Conservation (phyloP, 1,140 invertebrate species). For the Brachionus koreanus region DNA sequence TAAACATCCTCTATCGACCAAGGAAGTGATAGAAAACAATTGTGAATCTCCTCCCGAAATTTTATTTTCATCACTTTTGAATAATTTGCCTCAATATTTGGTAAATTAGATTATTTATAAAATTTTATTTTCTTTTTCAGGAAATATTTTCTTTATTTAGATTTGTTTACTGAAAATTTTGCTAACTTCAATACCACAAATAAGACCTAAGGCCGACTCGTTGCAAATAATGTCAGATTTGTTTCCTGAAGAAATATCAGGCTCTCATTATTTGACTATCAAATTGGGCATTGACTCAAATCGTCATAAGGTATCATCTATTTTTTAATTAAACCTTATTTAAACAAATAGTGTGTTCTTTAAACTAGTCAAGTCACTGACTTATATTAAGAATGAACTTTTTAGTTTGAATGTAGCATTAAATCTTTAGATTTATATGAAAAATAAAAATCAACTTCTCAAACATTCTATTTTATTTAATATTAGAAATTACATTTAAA, state of each 20-base stretch:
- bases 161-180: constrained; percentile 94
- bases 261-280: constrained; percentile 90
- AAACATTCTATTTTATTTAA: too few species aligned
- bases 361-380: too few species aligned
- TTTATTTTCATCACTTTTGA: not conserved
- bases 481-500: too few species aligned
- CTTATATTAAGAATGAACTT: too few species aligned
- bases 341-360: too few species aligned
- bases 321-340: not conserved
- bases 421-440: too few species aligned
- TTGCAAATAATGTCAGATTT: constrained; percentile 97
- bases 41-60: not conserved
- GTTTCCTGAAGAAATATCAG: constrained; percentile 89
- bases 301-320: constrained; percentile 71
- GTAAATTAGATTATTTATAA: constrained; percentile 48
- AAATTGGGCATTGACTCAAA: constrained; percentile 95
- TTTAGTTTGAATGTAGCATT: too few species aligned
- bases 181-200: constrained; percentile 90
- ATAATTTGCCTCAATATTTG: constrained; percentile 77
- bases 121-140: not conserved
- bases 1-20: constrained; percentile 60
- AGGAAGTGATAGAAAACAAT: not conserved
- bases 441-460: too few species aligned
- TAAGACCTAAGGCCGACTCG: constrained; percentile 94
- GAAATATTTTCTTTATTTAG: constrained; percentile 49